These are phyloP conservation scores for Andrena praecox DNA, from an alignment of 2,888 invertebrate genomes.

Conservation along the genomic window DNA sequence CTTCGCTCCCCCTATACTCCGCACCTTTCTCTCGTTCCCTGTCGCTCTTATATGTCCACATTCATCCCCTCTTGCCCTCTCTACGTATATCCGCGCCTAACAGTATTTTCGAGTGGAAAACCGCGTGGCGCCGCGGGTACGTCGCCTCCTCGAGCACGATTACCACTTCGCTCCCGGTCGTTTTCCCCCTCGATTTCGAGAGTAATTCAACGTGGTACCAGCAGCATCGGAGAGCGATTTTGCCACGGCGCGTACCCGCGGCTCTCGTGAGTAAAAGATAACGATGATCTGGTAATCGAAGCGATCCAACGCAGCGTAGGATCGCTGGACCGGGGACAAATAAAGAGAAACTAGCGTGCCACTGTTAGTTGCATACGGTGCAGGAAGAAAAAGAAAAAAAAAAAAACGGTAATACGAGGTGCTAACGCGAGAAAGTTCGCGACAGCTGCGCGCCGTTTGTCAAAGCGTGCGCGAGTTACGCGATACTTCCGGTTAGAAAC, in stretches of 20 bases:
- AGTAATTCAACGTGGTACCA: not conserved
- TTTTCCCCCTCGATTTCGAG: not conserved
- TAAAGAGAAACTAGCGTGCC: not conserved
- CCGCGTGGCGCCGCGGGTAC: conserved; percentile 32
- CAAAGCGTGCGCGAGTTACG: not conserved
- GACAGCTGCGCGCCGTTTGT: not conserved
- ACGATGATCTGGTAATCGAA: conserved; percentile 3
- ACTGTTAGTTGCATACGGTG: not conserved
- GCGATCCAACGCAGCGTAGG: conserved; percentile 2
- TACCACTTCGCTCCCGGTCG: not conserved
- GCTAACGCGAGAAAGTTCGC: conserved; percentile 6
- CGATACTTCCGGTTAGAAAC: conserved; percentile 4
- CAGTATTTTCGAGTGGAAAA: conserved; percentile 49
- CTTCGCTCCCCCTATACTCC: not conserved
- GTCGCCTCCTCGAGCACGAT: not conserved
- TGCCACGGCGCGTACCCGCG: not conserved
- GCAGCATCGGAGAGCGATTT: too few species aligned
- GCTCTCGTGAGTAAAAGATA: not conserved
- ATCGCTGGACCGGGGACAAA: not conserved
- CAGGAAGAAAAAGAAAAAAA: not conserved
- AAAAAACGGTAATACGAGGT: not conserved
- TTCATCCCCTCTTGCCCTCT: conserved; percentile 17
- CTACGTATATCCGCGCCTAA: conserved; percentile 38
- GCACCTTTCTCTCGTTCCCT: conserved; percentile 8
- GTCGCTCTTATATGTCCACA: conserved; percentile 18